Base-by-base conservation (phyloP, 2,888 invertebrate genomes). In the Dinocampus coccinellae region DNA sequence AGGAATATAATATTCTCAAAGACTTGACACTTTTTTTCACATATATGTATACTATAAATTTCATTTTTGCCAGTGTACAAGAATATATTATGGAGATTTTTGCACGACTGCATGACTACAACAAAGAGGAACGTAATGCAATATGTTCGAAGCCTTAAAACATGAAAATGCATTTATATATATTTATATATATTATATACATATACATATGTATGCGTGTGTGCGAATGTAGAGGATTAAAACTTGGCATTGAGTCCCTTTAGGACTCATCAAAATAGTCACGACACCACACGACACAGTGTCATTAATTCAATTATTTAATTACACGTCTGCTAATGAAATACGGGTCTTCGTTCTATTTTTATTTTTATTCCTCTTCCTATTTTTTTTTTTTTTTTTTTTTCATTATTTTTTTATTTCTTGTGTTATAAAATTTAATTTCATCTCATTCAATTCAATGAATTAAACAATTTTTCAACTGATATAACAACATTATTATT, bases 61-160 rank as follows among this genome's bases (percentile, higher is more conserved):
- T 57, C 13, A 9, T 22, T 24, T 39, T 39, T 26, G n/a, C 11
- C 16, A n/a, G 33, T 33, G n/a, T n/a, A 47, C 3, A 29, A 22
- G 34, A n/a, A 20, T 22, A 55, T 24, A 36, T 57, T 57, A 6
- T 24, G 7, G 20, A 57, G 42, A 34, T 57, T 57, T 66, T 36
- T 16, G 24, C 20, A 26, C 24, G 33, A 29, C 22, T 39, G 13
- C 36, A 24, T 10, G 36, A 9, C 3, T 6, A 20, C 16, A 7
- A 3, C 6, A 16, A 47, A 7, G 33, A 66, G 57, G 70, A 36
- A 65, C 63, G 74, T 69, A 72, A 72, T 58, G n/a, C 22, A 62
- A 70, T 60, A 67, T 63, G 63, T 74, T 72, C 67, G 72, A 72
- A 70, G 69, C 70, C 65, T 26, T 65, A 52, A 64, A 72, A 64